Evolutionary conservation across 2,797 vertebrate genomes (phyloP), one percentile per base, ranked within the genome.

Genomic region (Galaxias olidus): DNA sequence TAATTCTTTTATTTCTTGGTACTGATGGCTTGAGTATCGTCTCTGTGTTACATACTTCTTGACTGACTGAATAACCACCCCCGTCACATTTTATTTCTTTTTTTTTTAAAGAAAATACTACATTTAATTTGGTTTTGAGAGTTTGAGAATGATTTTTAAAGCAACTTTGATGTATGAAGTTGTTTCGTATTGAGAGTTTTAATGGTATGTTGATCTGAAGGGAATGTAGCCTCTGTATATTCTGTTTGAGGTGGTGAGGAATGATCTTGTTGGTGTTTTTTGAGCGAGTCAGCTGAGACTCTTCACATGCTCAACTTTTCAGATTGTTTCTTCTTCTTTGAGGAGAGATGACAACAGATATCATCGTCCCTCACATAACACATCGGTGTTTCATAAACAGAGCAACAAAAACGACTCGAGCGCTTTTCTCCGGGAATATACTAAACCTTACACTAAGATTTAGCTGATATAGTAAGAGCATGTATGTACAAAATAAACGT

Each of bases 391-490:
- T 45, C 20, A 46, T 48, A 42, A 56, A 67, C 53, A 12, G 54
- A 61, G 20, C 61, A 68, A 71, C 20, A 30, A 55, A 53, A 53
- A 46, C 57, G 57, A 51, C 56, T 52, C 63, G 53, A 63, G 49
- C 61, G 50, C 43, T 64, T 69, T 57, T 65, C 52, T 71, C 57
- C 51, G 9, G 62, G 57, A 61, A 65, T 40, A 65, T 50, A 71
- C 57, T 65, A 52, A 52, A 63, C 57, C 47, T 55, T 51, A 71
- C 68, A 76, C 69, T 74, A 63, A 47, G 69, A 73, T 61, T 53
- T 79, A 76, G 46, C 65, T 71, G 68, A 73, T 67, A 72, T 76
- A 71, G 73, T 76, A 67, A 67, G 13, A 79, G 82, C 79, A 83
- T 84, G 82, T 65, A 49, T 72, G 65, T 74, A 50, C 18, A 12